Evolutionary conservation across 2,888 invertebrate genomes (phyloP), one percentile per base, ranked within the genome.

Genomic region (Lamellibrachia satsuma): DNA sequence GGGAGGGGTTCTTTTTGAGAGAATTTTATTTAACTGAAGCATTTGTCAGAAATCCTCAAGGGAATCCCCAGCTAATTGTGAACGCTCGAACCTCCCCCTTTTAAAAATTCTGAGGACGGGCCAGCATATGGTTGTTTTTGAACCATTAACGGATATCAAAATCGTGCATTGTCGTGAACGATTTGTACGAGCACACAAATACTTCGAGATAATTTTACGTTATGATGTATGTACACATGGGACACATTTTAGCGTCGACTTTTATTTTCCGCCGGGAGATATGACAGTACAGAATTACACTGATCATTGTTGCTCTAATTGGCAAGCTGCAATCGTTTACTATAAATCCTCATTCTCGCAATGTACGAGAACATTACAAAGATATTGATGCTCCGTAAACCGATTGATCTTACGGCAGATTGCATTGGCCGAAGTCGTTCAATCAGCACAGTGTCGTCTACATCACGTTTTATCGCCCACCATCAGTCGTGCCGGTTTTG

Each of bases 301-400:
- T 9, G 8, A 9, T n/a, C 75, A 75, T 75, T 75, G 75, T 75
- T 75, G n/a, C 15, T 22, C 22, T 75, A 75, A 75, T 75, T 75
- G 75, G 75, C 75, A 75, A 75, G 75, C 75, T 75, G 75, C 75
- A 75, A 75, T 22, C 75, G 75, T 75, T 75, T 75, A 75, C 75
- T 75, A 75, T 75, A 75, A 75, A 75, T 75, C 75, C 11, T 75
- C 22, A 11, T 75, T 75, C 15, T 22, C 15, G 75, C 15, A 75
- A 75, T 75, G 75, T 75, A 75, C 15, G 75, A 75, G 75, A 75
- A 75, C 75, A 75, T 75, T 75, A 75, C n/a, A 75, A 75, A 75
- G 75, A n/a, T 75, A 75, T 3, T 75, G 15, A n/a, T 75, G 75
- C 6, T 75, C n/a, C 75, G 15, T 15, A 75, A n/a, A 75, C 75